A percentile compares a stretch with the other conserved stretches of the same genome.
Evolutionary conservation across 2,797 vertebrate species (phyloP).

Genomic region (Hipposideros larvatus): DNA sequence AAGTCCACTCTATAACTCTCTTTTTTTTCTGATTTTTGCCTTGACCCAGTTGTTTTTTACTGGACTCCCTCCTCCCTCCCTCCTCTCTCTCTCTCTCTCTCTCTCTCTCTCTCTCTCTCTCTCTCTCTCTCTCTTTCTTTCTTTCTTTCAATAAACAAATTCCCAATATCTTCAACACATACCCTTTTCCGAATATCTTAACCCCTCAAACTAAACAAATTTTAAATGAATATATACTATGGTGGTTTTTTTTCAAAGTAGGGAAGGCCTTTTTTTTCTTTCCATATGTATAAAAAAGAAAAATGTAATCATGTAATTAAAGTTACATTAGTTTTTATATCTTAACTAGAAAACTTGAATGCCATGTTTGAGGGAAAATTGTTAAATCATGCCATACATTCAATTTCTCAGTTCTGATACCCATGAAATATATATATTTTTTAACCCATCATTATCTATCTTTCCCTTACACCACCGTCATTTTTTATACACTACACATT

Average conservation of each 20-base stretch:
- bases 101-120: too few species aligned
- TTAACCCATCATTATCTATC: neutral
- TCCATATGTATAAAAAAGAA: neutral
- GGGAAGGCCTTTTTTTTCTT: neutral
- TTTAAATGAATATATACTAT: neutral
- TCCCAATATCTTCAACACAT: neutral
- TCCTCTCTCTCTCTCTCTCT: too few species aligned
- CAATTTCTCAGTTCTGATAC: neutral
- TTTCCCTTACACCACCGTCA: neutral
- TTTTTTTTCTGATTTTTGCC: neutral
- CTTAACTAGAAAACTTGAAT: conserved; percentile 33
- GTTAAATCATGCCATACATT: neutral
- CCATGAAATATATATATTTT: neutral
- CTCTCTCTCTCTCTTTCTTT: neutral
- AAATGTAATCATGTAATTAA: conserved; percentile 17
- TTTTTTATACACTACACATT: neutral
- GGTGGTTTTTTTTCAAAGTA: neutral
- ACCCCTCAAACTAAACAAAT: conserved; percentile 2
- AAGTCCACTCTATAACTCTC: neutral
- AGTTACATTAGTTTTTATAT: conserved; percentile 17
- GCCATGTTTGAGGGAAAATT: neutral
- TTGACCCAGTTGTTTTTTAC: neutral
- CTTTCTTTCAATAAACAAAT: conserved; percentile 16
- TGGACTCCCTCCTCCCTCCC: neutral
- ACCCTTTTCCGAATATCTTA: conserved; percentile 19